phyloP scores from a whole-genome alignment of 2,113 vertebrate genomes.

The Macrotis lagotis region DNA sequence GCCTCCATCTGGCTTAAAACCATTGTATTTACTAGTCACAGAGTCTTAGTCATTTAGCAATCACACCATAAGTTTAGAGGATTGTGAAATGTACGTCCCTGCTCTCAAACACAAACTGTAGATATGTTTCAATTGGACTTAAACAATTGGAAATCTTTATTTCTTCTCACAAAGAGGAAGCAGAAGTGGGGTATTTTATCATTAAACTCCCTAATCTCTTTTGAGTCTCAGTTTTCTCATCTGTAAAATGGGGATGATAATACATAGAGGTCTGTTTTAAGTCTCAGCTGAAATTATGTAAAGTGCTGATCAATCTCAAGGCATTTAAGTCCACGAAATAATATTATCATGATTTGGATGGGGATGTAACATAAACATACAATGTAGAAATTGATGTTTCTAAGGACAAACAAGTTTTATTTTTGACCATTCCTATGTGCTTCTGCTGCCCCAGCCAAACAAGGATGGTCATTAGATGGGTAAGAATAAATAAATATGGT shows the following conservation, averaged over 20 bases:
- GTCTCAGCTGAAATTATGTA: slow-evolving; percentile 10
- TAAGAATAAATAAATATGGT: neutral
- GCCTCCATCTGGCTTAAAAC: neutral
- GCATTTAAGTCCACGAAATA: neutral
- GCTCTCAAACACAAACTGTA: neutral
- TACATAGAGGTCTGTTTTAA: slow-evolving; percentile 43
- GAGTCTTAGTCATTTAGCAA: neutral
- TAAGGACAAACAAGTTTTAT: neutral
- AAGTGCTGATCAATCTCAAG: neutral
- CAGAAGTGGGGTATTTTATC: neutral
- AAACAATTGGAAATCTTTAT: neutral
- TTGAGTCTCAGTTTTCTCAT: slow-evolving; percentile 62
- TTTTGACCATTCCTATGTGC: neutral
- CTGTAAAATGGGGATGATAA: slow-evolving; percentile 46
- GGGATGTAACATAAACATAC: neutral
- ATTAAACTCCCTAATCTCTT: neutral
- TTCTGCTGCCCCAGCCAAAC: neutral
- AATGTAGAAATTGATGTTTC: neutral
- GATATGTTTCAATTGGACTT: neutral
- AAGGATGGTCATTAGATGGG: neutral
- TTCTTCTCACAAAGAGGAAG: neutral
- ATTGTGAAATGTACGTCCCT: neutral
- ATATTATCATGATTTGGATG: neutral
- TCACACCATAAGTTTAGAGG: neutral
- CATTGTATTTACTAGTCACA: neutral